phyloP scores from a whole-genome alignment of 2,113 vertebrate genomes.

The Stomatorhinus ivindoensis region DNA sequence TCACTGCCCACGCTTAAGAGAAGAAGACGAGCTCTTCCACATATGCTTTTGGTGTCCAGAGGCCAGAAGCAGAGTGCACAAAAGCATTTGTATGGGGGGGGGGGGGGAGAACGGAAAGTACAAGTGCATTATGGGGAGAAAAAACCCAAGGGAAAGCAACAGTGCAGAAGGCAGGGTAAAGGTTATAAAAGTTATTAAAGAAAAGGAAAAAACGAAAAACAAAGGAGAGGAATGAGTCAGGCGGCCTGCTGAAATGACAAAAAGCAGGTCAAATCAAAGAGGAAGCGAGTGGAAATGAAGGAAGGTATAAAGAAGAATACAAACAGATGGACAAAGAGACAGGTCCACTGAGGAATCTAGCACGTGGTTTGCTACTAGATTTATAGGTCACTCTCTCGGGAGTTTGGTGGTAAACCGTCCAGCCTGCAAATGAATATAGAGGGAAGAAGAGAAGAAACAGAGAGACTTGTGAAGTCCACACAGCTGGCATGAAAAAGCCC shows the following conservation, averaged over 20 bases:
- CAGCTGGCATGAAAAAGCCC: conserved; percentile 51
- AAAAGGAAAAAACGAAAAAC: neutral
- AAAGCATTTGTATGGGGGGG: conserved; percentile 63
- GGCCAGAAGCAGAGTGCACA: conserved; percentile 73
- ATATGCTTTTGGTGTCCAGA: conserved; percentile 63
- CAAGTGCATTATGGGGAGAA: conserved; percentile 26
- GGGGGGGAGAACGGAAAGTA: neutral
- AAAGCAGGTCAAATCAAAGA: conserved; percentile 38
- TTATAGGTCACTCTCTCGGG: conserved; percentile 98
- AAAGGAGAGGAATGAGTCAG: conserved; percentile 20
- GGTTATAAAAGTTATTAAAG: conserved; percentile 17
- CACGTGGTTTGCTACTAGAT: conserved; percentile 99
- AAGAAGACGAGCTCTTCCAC: conserved; percentile 65
- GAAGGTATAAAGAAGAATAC: conserved; percentile 66
- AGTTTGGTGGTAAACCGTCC: conserved; percentile 95
- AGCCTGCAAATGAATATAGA: conserved; percentile 92
- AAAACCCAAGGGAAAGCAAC: conserved; percentile 12
- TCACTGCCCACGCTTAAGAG: conserved; percentile 54
- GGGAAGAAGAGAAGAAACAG: conserved; percentile 80
- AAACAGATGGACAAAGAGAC: conserved; percentile 98
- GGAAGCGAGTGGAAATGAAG: conserved; percentile 36
- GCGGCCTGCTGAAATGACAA: conserved; percentile 21
- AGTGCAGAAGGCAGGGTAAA: conserved; percentile 18
- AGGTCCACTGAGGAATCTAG: conserved; percentile 99
- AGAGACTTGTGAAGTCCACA: conserved; percentile 74